A percentile compares a stretch with the other conserved stretches of the same genome.
Conservation (phyloP, 2,888 invertebrate species). For the Rhorus exstirpatorius region DNA sequence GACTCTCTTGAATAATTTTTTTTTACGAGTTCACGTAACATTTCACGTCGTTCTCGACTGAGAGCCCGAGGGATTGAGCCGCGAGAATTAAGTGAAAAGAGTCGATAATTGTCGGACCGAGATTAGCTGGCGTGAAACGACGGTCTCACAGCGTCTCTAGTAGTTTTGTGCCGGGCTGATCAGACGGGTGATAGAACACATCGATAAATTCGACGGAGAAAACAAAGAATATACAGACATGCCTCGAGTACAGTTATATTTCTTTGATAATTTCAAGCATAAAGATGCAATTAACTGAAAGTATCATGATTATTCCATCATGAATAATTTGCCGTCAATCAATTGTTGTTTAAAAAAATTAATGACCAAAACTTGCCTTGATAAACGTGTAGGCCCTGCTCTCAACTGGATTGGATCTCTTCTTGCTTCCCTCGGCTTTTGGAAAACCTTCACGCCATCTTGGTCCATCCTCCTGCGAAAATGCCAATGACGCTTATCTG, state of each 20-base stretch:
- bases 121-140: conserved; percentile 4
- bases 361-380: conserved; percentile 79
- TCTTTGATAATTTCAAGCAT: conserved; percentile 20
- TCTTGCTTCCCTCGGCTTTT: conserved; percentile 72
- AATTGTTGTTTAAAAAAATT: not conserved
- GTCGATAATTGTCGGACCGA: conserved; percentile 51
- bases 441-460: conserved; percentile 75
- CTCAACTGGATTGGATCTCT: conserved; percentile 80
- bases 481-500: conserved; percentile 1
- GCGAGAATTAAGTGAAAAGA: conserved; percentile 38
- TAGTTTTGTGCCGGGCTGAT: conserved; percentile 29
- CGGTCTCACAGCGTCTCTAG: not conserved
- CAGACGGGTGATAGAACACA: conserved; percentile 7
- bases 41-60: not conserved
- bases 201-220: not conserved
- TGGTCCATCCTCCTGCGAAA: conserved; percentile 77
- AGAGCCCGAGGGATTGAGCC: not conserved
- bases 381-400: conserved; percentile 85
- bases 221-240: conserved; percentile 15
- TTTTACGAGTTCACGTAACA: not conserved
- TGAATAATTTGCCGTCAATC: not conserved
- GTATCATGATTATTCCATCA: not conserved
- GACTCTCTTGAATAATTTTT: not conserved
- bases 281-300: not conserved
- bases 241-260: conserved; percentile 13